Evolutionary conservation across 1,140 invertebrate species (phyloP).

Genomic region (Dreissena rostriformis): DNA sequence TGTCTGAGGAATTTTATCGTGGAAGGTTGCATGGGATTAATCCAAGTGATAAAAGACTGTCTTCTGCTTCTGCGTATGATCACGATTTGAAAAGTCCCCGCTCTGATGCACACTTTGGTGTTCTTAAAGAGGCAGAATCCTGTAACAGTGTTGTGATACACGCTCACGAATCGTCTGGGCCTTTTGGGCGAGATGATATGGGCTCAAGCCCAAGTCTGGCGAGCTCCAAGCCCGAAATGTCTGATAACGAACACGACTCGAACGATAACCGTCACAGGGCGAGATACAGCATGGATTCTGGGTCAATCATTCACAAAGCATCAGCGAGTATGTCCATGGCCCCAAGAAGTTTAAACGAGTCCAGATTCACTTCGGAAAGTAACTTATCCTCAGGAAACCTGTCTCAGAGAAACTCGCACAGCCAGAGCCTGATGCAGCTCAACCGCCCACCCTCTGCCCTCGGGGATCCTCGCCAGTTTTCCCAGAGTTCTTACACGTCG

Average conservation of each 20-base stretch:
- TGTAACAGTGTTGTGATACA: constrained; percentile 77
- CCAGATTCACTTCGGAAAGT: constrained; percentile 63
- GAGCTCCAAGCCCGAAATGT: constrained; percentile 62
- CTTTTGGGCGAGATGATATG: constrained; percentile 72
- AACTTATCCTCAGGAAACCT: constrained; percentile 44
- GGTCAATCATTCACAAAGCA: constrained; percentile 56
- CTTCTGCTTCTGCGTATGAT: constrained; percentile 68
- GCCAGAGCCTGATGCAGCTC: constrained; percentile 51
- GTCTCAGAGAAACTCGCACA: constrained; percentile 20
- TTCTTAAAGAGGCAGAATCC: constrained; percentile 74
- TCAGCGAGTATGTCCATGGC: constrained; percentile 41
- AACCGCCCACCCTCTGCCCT: constrained; percentile 45
- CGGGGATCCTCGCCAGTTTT: constrained; percentile 23
- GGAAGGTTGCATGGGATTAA: constrained; percentile 52
- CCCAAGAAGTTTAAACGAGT: constrained; percentile 51
- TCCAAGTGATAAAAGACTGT: constrained; percentile 65
- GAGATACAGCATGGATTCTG: constrained; percentile 70
- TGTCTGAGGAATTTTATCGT: constrained; percentile 82
- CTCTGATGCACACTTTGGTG: constrained; percentile 61
- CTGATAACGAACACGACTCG: constrained; percentile 39
- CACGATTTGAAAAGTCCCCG: constrained; percentile 62
- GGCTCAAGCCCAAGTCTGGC: constrained; percentile 66
- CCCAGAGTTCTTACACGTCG: constrained; percentile 16
- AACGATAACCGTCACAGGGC: constrained; percentile 16
- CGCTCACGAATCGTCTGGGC: constrained; percentile 65